Conservation (phyloP, 2,888 invertebrate species). For the Lagria hirta region DNA sequence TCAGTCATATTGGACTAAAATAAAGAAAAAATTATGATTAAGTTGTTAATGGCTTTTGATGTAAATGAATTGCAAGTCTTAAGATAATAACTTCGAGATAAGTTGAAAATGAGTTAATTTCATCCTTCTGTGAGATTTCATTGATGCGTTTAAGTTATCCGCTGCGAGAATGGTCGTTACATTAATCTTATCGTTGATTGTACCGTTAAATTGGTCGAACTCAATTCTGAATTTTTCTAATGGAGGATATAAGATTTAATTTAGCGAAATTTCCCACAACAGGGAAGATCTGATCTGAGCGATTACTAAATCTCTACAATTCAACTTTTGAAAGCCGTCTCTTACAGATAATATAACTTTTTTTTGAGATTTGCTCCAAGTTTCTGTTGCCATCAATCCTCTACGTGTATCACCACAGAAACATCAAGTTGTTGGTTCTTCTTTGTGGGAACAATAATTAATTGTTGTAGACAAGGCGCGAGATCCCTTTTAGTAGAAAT, state of each 20-base stretch:
- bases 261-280: conserved; percentile 1
- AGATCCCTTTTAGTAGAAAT: conserved; percentile 14
- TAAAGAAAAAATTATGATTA: too few species aligned
- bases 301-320: not conserved
- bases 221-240: conserved; percentile 7
- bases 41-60: too few species aligned
- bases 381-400: conserved; percentile 1
- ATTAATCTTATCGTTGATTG: conserved; percentile 7
- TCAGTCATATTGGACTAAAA: too few species aligned
- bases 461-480: conserved; percentile 9
- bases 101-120: too few species aligned
- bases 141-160: too few species aligned
- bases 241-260: conserved; percentile 15
- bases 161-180: conserved; percentile 4
- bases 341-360: conserved; percentile 5
- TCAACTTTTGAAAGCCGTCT: conserved; percentile 3
- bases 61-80: too few species aligned
- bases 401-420: conserved; percentile 1
- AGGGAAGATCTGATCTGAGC: not conserved
- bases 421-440: not conserved
- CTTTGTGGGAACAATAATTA: conserved; percentile 7
- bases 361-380: conserved; percentile 4
- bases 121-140: too few species aligned
- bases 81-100: too few species aligned
- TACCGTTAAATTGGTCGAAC: conserved; percentile 5